Evolutionary conservation across 2,888 invertebrate species (phyloP), one percentile per base, ranked within the genome.

Genomic region (Ophioninae sp.): DNA sequence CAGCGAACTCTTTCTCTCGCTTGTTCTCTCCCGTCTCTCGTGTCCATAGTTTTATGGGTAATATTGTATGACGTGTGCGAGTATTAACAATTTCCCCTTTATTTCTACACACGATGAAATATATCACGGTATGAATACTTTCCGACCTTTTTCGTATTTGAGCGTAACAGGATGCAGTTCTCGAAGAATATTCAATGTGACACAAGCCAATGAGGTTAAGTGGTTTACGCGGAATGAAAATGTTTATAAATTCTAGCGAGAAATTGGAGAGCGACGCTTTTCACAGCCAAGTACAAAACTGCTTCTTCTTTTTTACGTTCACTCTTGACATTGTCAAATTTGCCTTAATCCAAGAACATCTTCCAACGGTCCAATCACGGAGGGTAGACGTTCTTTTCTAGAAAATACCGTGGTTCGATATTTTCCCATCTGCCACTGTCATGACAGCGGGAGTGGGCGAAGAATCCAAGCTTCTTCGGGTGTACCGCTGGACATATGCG

Each of bases 181-280:
- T 62, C 7, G 13, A 23, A 39, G 20, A 37, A 61, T 50, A 41
- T 30, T 20, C 17, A 8, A 69, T 69, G 39, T 57, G 7, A 30
- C 62, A 56, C 62, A n/a, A 64, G 74, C 30, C 41, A n/a, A 13
- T 56, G 41, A 44, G 6, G n/a, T 59, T 6, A 82, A 79, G 76
- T 65, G 70, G 82, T 81, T 75, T 80, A 82, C 87, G 87, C 86
- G 75, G 88, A 87, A 85, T 83, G 85, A 81, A 86, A 90, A 89
- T 86, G 85, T 65, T 77, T 82, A 83, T 85, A 86, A 85, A 84
- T 81, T 86, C 85, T 86, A 68, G 85, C 17, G 90, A 91, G 88
- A 87, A 87, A 83, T 87, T 91, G 91, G 91, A 91, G 88, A 89
- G 91, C 91, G 88, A 86, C 77, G 62, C 57, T 23, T 56, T 65